Conservation (phyloP, 1,140 invertebrate species). For the Matsumurasca onukii region DNA sequence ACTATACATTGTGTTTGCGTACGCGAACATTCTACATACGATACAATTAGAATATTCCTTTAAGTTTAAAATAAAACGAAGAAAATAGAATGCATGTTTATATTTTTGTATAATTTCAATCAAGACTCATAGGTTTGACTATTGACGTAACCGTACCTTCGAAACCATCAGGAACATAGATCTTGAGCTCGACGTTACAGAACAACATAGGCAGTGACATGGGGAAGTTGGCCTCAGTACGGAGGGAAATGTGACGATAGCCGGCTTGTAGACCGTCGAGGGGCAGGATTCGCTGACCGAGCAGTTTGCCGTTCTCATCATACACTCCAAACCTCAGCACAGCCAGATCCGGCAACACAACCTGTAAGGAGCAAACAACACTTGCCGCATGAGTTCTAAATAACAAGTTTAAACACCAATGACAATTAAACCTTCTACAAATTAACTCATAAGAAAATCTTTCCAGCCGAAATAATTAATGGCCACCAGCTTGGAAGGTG, state of each 20-base stretch:
- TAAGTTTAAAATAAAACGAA: too few species aligned
- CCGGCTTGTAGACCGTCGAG: slow-evolving; percentile 97
- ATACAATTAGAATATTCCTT: too few species aligned
- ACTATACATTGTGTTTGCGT: too few species aligned
- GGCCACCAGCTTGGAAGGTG: too few species aligned
- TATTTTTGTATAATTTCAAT: too few species aligned
- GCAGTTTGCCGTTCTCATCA: slow-evolving; percentile 95
- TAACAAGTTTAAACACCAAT: slow-evolving; percentile 19
- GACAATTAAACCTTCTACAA: too few species aligned
- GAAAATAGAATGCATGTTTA: too few species aligned
- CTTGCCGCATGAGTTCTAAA: slow-evolving; percentile 8
- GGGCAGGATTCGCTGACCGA: slow-evolving; percentile 96
- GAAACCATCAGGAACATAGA: slow-evolving; percentile 99
- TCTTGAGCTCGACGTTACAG: slow-evolving; percentile 98
- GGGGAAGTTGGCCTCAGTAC: slow-evolving; percentile 98
- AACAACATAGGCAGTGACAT: slow-evolving; percentile 98
- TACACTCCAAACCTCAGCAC: slow-evolving; percentile 97
- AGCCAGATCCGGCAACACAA: slow-evolving; percentile 96
- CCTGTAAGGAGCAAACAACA: slow-evolving; percentile 56
- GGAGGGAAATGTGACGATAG: slow-evolving; percentile 96
- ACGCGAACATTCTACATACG: too few species aligned
- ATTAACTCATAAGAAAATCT: too few species aligned
- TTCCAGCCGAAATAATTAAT: too few species aligned
- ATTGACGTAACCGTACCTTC: slow-evolving; percentile 67
- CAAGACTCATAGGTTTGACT: too few species aligned